Evolutionary conservation across 2,797 vertebrate genomes (phyloP).

Genomic region (Artibeus jamaicensis): DNA sequence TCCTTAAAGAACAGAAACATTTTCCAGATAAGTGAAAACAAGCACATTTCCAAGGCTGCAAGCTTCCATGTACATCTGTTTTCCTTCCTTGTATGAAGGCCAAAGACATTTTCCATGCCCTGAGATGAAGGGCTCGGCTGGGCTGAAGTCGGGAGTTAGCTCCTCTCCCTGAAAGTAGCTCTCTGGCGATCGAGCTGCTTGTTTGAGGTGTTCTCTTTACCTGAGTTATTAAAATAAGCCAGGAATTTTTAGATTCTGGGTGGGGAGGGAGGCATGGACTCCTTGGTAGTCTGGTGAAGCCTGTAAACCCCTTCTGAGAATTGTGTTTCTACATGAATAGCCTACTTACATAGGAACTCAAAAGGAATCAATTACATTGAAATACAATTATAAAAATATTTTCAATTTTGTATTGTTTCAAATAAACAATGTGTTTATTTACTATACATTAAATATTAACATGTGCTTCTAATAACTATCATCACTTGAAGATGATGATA

Average conservation of each 20-base stretch:
- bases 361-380: neutral
- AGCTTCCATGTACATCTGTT: neutral
- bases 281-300: neutral
- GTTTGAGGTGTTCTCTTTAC: neutral
- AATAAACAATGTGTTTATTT: neutral
- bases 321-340: constrained; percentile 8
- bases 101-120: neutral
- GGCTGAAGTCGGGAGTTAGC: neutral
- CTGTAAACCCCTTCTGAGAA: neutral
- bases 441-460: neutral
- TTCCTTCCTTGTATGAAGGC: neutral
- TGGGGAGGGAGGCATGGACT: neutral
- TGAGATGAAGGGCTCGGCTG: neutral
- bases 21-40: constrained; percentile 26
- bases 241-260: neutral
- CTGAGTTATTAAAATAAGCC: neutral
- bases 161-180: neutral
- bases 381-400: neutral
- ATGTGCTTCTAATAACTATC: neutral
- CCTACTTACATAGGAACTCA: neutral
- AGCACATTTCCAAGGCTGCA: neutral
- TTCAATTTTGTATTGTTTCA: too few relatives aligned
- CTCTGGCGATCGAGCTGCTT: neutral
- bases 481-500: neutral
- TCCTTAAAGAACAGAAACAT: neutral